phyloP scores from a whole-genome alignment of 1,140 invertebrate genomes.

The Megalopta genalis region DNA sequence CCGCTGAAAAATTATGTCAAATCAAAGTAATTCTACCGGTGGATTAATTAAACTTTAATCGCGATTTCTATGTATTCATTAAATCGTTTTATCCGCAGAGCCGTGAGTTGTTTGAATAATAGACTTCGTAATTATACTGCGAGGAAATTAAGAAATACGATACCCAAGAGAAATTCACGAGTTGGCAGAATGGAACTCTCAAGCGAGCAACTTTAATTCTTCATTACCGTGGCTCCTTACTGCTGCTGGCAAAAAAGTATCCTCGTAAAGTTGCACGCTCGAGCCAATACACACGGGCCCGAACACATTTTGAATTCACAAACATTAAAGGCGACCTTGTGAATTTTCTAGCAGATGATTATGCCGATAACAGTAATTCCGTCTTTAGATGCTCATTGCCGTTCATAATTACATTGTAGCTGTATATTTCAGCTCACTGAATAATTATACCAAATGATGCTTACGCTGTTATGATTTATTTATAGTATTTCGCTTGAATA shows the following conservation, averaged over 20 bases:
- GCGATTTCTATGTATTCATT: background rate
- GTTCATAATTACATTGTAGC: too few relatives aligned
- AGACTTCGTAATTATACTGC: too few relatives aligned
- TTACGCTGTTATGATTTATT: too few relatives aligned
- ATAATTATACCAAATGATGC: too few relatives aligned
- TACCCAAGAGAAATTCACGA: background rate
- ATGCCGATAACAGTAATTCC: too few relatives aligned
- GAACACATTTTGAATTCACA: background rate
- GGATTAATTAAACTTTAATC: background rate
- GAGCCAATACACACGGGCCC: background rate
- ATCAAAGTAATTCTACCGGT: background rate
- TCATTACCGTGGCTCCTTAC: slow-evolving; percentile 2
- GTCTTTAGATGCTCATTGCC: too few relatives aligned
- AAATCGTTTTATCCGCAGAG: background rate
- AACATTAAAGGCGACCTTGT: background rate
- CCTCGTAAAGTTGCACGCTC: background rate
- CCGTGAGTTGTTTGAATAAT: background rate
- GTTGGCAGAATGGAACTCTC: background rate
- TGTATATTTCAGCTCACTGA: too few relatives aligned
- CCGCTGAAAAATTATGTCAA: background rate
- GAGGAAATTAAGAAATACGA: background rate
- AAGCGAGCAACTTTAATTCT: slow-evolving; percentile 10
- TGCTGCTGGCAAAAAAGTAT: background rate
- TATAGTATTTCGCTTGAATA: too few relatives aligned
- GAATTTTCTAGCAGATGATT: too few relatives aligned